Evolutionary conservation across 2,888 invertebrate genomes (phyloP).

Genomic region (Petrolisthes cinctipes): DNA sequence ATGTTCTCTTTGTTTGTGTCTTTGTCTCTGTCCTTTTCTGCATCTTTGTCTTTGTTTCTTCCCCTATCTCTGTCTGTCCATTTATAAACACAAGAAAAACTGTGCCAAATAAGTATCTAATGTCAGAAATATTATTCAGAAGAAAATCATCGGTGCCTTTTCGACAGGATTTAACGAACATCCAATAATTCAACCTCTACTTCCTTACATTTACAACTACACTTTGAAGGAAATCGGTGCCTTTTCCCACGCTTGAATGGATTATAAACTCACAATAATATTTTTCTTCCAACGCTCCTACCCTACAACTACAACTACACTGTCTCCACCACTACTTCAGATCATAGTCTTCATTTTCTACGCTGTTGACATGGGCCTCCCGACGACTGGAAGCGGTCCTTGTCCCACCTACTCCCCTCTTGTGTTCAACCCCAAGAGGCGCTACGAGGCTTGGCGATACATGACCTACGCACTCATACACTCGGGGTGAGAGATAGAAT

Average conservation of each 20-base stretch:
- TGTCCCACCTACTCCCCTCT: slow-evolving; percentile 68
- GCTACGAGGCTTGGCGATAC: slow-evolving; percentile 79
- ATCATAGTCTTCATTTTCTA: slow-evolving; percentile 64
- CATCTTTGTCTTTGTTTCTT: not conserved
- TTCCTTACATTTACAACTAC: too few relatives aligned
- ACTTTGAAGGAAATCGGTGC: too few relatives aligned
- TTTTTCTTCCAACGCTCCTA: not conserved
- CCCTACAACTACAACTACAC: not conserved
- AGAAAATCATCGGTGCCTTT: too few relatives aligned
- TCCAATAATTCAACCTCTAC: too few relatives aligned
- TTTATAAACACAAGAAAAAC: too few relatives aligned
- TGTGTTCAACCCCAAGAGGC: slow-evolving; percentile 77
- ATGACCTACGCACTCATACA: slow-evolving; percentile 59
- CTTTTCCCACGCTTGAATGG: too few relatives aligned
- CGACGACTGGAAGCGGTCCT: slow-evolving; percentile 52
- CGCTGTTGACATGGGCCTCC: slow-evolving; percentile 53
- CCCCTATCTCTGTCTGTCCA: not conserved
- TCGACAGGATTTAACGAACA: too few relatives aligned
- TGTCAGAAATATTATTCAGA: too few relatives aligned
- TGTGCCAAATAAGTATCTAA: too few relatives aligned
- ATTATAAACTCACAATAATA: too few relatives aligned
- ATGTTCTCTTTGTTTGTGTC: too few relatives aligned
- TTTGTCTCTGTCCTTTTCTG: not conserved
- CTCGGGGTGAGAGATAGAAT: slow-evolving; percentile 31
- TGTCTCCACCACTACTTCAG: slow-evolving; percentile 16